Evolutionary conservation across 2,888 invertebrate species (phyloP).

Genomic region (Drosophila fulvimacula): DNA sequence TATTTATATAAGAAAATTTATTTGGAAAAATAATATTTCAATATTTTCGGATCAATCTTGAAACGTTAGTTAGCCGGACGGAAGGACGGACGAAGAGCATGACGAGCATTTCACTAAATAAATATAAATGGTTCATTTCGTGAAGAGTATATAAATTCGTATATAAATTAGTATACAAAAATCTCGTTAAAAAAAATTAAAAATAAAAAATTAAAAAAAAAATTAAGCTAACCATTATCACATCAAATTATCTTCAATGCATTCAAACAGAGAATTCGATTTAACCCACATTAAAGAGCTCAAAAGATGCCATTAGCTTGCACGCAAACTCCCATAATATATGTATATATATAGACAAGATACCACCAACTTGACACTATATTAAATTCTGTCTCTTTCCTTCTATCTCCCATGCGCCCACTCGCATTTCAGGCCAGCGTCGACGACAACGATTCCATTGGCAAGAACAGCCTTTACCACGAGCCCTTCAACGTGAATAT

Average conservation of each 20-base stretch:
- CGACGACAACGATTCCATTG: constrained; percentile 85
- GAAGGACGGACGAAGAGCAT: too few species aligned
- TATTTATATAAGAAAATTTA: too few species aligned
- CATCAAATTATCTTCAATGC: neutral
- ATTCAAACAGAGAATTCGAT: neutral
- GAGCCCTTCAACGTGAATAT: constrained; percentile 86
- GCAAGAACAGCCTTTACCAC: constrained; percentile 85
- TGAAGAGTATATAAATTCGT: too few species aligned
- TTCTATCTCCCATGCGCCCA: neutral
- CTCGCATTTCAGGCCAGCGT: constrained; percentile 77
- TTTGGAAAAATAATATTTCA: too few species aligned
- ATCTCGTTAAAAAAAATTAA: too few species aligned
- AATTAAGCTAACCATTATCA: too few species aligned
- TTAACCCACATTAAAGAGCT: constrained; percentile 8
- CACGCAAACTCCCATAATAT: constrained; percentile 11
- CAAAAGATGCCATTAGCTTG: constrained; percentile 16
- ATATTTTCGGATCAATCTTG: too few species aligned
- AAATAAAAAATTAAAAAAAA: too few species aligned
- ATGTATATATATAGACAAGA: constrained; percentile 1
- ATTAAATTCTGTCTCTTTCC: constrained; percentile 31
- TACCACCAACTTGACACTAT: constrained; percentile 36
- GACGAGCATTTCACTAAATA: too few species aligned
- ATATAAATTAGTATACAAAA: too few species aligned
- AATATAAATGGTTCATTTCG: too few species aligned
- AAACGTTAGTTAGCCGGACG: too few species aligned